Conservation (phyloP, 2,888 invertebrate species). For the Ethmia dodecea region DNA sequence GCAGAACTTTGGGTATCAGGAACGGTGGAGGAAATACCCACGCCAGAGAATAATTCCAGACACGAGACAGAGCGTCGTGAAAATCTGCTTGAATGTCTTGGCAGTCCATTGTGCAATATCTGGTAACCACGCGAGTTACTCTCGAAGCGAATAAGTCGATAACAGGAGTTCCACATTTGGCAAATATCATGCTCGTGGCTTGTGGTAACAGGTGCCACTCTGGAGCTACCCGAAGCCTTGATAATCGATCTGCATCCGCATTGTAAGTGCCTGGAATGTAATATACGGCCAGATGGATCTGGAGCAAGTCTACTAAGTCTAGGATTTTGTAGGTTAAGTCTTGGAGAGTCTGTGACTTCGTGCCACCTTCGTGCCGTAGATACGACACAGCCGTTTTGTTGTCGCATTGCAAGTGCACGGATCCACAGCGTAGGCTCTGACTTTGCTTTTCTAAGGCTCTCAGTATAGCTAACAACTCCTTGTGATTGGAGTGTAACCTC, state of each 20-base stretch:
- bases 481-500: slow-evolving; percentile 20
- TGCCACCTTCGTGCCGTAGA: slow-evolving; percentile 25
- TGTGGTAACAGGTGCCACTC: slow-evolving; percentile 21
- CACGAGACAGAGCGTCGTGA: slow-evolving; percentile 24
- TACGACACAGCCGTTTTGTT: slow-evolving; percentile 20
- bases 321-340: neutral
- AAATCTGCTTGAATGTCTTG: neutral
- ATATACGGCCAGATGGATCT: slow-evolving; percentile 14
- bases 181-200: slow-evolving; percentile 11
- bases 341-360: slow-evolving; percentile 8
- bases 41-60: slow-evolving; percentile 20
- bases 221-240: slow-evolving; percentile 10
- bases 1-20: slow-evolving; percentile 23
- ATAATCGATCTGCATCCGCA: slow-evolving; percentile 15
- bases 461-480: slow-evolving; percentile 21
- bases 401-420: slow-evolving; percentile 15
- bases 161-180: slow-evolving; percentile 16
- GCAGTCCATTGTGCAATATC: slow-evolving; percentile 4
- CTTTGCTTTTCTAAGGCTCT: slow-evolving; percentile 9
- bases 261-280: slow-evolving; percentile 20
- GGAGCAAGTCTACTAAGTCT: slow-evolving; percentile 12
- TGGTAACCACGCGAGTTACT: slow-evolving; percentile 11
- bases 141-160: slow-evolving; percentile 18
- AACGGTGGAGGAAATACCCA: slow-evolving; percentile 32
- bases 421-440: slow-evolving; percentile 9